Evolutionary conservation across 2,113 vertebrate genomes (phyloP).

Genomic region (Zosterops hypoxanthus): DNA sequence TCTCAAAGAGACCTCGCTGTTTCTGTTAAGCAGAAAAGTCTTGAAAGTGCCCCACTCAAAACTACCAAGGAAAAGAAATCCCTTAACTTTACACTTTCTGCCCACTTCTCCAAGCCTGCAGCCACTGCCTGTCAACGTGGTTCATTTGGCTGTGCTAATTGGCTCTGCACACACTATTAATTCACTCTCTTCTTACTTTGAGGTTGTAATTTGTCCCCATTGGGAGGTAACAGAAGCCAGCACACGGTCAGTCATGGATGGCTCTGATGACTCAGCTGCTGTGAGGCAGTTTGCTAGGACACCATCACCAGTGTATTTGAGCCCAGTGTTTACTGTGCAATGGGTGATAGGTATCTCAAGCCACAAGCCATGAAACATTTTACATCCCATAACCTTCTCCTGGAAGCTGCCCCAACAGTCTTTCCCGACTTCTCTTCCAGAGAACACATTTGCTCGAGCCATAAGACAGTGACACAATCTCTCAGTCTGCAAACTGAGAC

Average conservation of each 20-base stretch:
- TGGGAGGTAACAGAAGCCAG: conserved; percentile 18
- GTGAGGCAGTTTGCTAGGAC: not conserved
- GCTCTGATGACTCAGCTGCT: not conserved
- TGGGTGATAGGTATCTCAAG: rapidly evolving
- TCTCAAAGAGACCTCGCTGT: not conserved
- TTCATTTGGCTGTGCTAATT: not conserved
- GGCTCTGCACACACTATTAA: not conserved
- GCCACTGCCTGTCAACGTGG: not conserved
- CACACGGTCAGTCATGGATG: not conserved
- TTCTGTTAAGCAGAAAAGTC: not conserved
- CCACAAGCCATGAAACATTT: not conserved
- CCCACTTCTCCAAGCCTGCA: not conserved
- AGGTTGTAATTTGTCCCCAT: conserved; percentile 24
- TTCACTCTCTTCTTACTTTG: not conserved
- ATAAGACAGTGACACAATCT: not conserved
- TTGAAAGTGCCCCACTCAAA: not conserved
- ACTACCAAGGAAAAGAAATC: not conserved
- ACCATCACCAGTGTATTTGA: not conserved
- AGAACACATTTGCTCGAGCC: not conserved
- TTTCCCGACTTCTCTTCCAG: not conserved
- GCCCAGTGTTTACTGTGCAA: not conserved
- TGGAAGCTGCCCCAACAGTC: not conserved
- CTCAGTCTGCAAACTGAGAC: not conserved
- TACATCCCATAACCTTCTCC: not conserved
- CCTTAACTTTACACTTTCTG: not conserved